Evolutionary conservation across 2,888 invertebrate species (phyloP), one percentile per base, ranked within the genome.

Genomic region (Meliscaeva auricollis): DNA sequence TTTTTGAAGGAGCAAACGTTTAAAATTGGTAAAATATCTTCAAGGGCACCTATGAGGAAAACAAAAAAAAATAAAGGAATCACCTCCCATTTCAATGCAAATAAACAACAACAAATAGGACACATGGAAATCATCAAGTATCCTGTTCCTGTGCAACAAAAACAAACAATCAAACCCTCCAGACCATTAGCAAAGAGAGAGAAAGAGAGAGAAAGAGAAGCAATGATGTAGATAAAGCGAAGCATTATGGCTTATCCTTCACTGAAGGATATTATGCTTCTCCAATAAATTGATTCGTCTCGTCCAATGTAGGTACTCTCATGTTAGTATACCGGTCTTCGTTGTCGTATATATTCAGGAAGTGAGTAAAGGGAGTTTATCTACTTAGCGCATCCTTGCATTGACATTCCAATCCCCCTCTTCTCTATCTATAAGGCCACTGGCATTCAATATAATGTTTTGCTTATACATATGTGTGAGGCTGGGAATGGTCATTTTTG

Each of bases 41-140:
- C 5, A 15, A 30, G 9, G 8, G n/a, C 15, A 30, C 15, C 52
- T 30, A 9, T 54, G 15, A 44, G 5, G 5, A 30, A n/a, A 15
- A 8, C 8, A 3, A 30, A 54, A 3, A 30, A 54, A 30, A 30
- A 54, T 52, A 52, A 54, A 54, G 8, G 8, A 54, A n/a, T 52
- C 2, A n/a, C 26, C 15, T n/a, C n/a, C n/a, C 7, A 52, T 26
- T 52, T 26, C 7, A 52, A 52, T 26, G 2, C 52, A 26, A 52
- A n/a, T n/a, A 26, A 52, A 52, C 30, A 54, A 30, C 52, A 15
- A 8, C 15, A 54, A 54, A 54, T n/a, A 54, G 22, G 60, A 50
- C 8, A 56, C 50, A 68, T 20, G 68, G 13, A 68, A 76, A 60
- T 68, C 50, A 68, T 30, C 52, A 58, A 68, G 58, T 26, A n/a